Conservation (phyloP, 1,140 invertebrate genomes). For the Drosophila melanica region DNA sequence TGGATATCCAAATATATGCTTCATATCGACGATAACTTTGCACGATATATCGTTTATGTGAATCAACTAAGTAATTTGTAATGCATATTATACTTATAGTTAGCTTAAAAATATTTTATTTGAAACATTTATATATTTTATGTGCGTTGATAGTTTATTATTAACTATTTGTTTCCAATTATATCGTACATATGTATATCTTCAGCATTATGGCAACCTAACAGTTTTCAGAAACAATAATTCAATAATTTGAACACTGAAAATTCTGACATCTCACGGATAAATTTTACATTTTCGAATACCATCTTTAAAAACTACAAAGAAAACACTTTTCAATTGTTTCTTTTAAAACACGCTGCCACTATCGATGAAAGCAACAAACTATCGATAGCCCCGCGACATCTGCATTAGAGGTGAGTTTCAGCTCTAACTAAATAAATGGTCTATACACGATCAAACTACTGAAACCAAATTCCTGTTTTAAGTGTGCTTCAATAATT, state of each 20-base stretch:
- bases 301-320: neutral
- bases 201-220: neutral
- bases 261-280: neutral
- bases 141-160: too few relatives aligned
- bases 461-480: neutral
- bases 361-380: neutral
- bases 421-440: neutral
- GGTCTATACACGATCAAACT: neutral
- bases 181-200: neutral
- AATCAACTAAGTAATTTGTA: too few relatives aligned
- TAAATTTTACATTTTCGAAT: neutral
- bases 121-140: too few relatives aligned
- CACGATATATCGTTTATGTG: neutral
- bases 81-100: too few relatives aligned
- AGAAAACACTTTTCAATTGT: neutral
- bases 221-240: neutral
- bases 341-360: neutral
- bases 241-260: neutral
- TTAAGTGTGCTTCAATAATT: neutral
- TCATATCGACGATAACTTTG: conserved; percentile 8
- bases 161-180: neutral
- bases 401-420: neutral
- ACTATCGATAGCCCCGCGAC: neutral
- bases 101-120: too few relatives aligned
- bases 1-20: conserved; percentile 9